Base-by-base conservation (phyloP, 2,888 invertebrate species). In the Ectobius pallidus region DNA sequence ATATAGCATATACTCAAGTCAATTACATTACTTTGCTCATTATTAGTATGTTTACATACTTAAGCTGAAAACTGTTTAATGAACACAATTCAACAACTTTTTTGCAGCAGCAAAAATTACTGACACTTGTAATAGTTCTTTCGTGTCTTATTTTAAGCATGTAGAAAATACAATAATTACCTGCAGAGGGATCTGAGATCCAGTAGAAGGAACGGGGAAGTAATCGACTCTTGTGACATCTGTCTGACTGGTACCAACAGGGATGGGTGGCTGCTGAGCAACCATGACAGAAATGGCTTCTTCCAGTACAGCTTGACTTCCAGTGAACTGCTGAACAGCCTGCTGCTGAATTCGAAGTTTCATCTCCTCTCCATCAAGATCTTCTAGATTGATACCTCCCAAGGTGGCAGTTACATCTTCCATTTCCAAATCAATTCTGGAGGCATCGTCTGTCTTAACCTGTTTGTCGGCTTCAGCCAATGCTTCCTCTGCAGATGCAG, bases 151-250 rank as follows among this genome's bases (percentile, higher is more conserved):
- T n/a, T n/a, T n/a, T n/a, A n/a, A n/a, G n/a, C n/a, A n/a, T n/a
- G n/a, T n/a, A n/a, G n/a, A n/a, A n/a, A n/a, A n/a, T n/a, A n/a
- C n/a, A 67, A 65, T 11, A 65, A 20, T 52, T 2, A 65, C 71
- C 71, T 71, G 71, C 32, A 71, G 22, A 18, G 78, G 75, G 11
- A 77, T 69, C 46, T 78, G 78, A 25, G 77, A 73, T 58, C 79
- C 80, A 69, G 79, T 78, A 11, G 82, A 79, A 14, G 84, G 84
- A 68, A 84, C 84, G n/a, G 83, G 82, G 77, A 84, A 84, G 76
- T 84, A 85, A 75, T 85, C 85, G n/a, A 84, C 83, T 68, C 84
- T 79, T 18, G 83, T 81, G 46, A 83, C 78, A 77, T 84, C 84
- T 2, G 81, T 78, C 73, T 81, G 81, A 11, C 75, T 74, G 72